Conservation (phyloP, 2,113 vertebrate species). For the Notarius quadriscutis region DNA sequence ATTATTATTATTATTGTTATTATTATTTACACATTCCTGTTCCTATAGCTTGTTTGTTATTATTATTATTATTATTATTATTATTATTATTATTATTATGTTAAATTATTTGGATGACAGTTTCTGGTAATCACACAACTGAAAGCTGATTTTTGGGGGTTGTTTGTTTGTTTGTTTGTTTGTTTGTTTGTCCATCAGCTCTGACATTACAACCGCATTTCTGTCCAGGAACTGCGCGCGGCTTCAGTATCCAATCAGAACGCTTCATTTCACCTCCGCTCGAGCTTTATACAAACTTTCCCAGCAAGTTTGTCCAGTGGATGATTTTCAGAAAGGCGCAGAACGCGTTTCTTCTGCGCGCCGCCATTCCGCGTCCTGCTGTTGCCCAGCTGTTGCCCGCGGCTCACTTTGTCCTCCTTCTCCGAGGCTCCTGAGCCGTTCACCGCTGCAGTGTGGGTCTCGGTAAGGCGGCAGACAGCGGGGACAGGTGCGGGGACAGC, state of each 20-base stretch:
- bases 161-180: constrained; percentile 2
- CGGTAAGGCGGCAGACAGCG: constrained; percentile 77
- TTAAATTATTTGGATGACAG: constrained; percentile 13
- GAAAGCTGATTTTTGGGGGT: background rate
- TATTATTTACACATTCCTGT: background rate
- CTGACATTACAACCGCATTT: background rate
- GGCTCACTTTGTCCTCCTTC: background rate
- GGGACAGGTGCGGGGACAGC: constrained; percentile 35
- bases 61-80: background rate
- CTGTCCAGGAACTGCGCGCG: background rate
- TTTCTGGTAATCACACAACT: background rate
- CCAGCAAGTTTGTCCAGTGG: constrained; percentile 7
- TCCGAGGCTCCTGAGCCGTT: constrained; percentile 40
- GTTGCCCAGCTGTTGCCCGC: background rate
- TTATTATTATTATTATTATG: background rate
- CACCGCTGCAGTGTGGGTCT: constrained; percentile 81
- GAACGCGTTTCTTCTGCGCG: background rate
- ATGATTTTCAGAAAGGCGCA: background rate
- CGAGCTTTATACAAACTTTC: constrained; percentile 31
- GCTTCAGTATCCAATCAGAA: constrained; percentile 5
- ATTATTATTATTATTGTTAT: constrained; percentile 33
- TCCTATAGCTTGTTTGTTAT: background rate
- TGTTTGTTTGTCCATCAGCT: constrained; percentile 7
- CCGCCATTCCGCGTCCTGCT: background rate
- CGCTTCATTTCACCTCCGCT: background rate